Percentiles rank a stretch among this genome's conserved stretches.
These are phyloP conservation scores for Tetragonula clypearis DNA, from an alignment of 1,140 invertebrate genomes.

Conservation along the genomic window DNA sequence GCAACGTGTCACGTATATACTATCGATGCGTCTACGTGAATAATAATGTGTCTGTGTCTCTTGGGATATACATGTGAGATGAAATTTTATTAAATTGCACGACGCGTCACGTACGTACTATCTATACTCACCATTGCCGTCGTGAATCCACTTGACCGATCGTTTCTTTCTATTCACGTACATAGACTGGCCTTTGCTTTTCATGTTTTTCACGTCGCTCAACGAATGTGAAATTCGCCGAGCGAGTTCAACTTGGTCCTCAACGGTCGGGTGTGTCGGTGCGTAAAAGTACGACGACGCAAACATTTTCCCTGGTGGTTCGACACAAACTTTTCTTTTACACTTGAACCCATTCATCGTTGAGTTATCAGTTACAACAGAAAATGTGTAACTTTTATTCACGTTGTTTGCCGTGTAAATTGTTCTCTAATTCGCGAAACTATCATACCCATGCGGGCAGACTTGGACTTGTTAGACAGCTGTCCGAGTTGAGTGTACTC, in stretches of 20 bases:
- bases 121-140: conserved; percentile 86
- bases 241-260: conserved; percentile 96
- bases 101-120: background rate
- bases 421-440: background rate
- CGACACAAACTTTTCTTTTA: conserved; percentile 49
- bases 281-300: conserved; percentile 97
- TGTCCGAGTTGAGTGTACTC: too few relatives aligned
- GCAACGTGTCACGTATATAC: too few relatives aligned
- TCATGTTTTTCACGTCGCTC: conserved; percentile 94
- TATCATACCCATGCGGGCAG: background rate
- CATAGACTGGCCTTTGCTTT: conserved; percentile 96
- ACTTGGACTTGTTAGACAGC: background rate
- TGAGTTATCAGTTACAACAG: background rate
- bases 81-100: background rate
- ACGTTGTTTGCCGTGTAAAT: too few relatives aligned
- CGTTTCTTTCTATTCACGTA: conserved; percentile 96
- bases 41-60: too few relatives aligned
- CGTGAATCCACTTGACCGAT: conserved; percentile 96
- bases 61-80: too few relatives aligned
- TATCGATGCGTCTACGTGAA: too few relatives aligned
- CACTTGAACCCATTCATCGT: background rate
- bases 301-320: conserved; percentile 91
- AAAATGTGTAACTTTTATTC: too few relatives aligned
- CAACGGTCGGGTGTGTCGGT: conserved; percentile 94
- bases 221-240: conserved; percentile 95